A percentile compares a stretch with the other conserved stretches of the same genome.
phyloP scores from a whole-genome alignment of 2,888 invertebrate genomes.

The Pardosa pseudoannulata region DNA sequence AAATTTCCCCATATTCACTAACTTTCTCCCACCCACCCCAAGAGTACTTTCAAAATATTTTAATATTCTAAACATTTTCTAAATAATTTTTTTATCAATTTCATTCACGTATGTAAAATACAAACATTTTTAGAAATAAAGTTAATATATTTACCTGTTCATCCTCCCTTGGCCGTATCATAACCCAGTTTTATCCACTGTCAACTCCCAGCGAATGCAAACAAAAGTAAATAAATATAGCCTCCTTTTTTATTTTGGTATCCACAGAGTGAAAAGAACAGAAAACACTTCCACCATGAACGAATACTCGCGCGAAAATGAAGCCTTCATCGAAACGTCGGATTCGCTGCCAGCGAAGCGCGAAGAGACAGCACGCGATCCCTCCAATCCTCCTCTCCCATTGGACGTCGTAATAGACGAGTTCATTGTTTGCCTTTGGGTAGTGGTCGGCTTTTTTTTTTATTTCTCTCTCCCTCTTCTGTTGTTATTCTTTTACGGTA shows the following conservation, averaged over 20 bases:
- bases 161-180: neutral
- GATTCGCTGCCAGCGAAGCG: slow-evolving; percentile 2
- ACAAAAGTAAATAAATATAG: neutral
- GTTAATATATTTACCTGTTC: neutral
- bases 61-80: no score
- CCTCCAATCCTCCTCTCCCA: neutral
- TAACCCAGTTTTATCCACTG: slow-evolving; percentile 13
- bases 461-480: no score
- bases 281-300: neutral
- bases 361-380: slow-evolving; percentile 2
- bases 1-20: no score
- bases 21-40: no score
- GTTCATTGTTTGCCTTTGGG: neutral
- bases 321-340: neutral
- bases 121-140: no score
- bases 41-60: no score
- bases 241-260: neutral
- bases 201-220: neutral
- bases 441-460: neutral
- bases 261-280: slow-evolving; percentile 1
- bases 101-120: no score
- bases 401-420: neutral
- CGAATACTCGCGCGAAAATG: slow-evolving; percentile 11
- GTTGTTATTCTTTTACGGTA: no score
- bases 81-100: no score